phyloP scores from a whole-genome alignment of 2,113 vertebrate genomes.

The Trematomus loennbergii region DNA sequence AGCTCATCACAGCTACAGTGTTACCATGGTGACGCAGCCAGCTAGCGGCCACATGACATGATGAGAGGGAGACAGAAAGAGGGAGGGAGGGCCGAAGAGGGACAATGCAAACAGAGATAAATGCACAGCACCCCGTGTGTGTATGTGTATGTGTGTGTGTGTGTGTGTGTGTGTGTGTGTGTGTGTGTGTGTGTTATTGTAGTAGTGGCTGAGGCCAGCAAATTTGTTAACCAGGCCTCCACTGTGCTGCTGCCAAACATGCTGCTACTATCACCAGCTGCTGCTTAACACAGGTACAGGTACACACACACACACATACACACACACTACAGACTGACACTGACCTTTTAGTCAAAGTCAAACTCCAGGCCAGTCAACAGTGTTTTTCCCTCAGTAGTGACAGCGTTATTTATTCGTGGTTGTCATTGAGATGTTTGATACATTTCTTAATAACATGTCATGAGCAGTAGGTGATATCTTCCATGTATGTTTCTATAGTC shows the following conservation, averaged over 20 bases:
- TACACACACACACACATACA: slow-evolving; percentile 24
- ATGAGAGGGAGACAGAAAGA: slow-evolving; percentile 24
- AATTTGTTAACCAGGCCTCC: slow-evolving; percentile 46
- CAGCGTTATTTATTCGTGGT: not conserved
- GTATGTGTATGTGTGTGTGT: not conserved
- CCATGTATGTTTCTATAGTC: no score
- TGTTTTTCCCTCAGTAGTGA: not conserved
- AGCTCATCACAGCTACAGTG: slow-evolving; percentile 50
- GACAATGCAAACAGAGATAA: slow-evolving; percentile 61
- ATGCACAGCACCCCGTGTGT: slow-evolving; percentile 25
- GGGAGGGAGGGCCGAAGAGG: slow-evolving; percentile 19
- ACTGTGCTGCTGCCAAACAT: slow-evolving; percentile 21
- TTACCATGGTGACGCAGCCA: slow-evolving; percentile 60
- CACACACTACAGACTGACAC: slow-evolving; percentile 8
- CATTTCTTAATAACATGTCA: not conserved
- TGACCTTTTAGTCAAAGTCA: slow-evolving; percentile 38
- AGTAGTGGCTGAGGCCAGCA: slow-evolving; percentile 67
- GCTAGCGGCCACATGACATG: slow-evolving; percentile 49
- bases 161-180: slow-evolving; percentile 1
- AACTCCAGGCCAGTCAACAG: slow-evolving; percentile 5
- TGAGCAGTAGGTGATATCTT: no score
- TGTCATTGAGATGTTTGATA: no score
- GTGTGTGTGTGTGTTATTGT: slow-evolving; percentile 35
- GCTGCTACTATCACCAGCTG: slow-evolving; percentile 36
- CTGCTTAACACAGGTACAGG: slow-evolving; percentile 29